Evolutionary conservation across 2,888 invertebrate species (phyloP), one percentile per base, ranked within the genome.

Genomic region (Netelia melanura): DNA sequence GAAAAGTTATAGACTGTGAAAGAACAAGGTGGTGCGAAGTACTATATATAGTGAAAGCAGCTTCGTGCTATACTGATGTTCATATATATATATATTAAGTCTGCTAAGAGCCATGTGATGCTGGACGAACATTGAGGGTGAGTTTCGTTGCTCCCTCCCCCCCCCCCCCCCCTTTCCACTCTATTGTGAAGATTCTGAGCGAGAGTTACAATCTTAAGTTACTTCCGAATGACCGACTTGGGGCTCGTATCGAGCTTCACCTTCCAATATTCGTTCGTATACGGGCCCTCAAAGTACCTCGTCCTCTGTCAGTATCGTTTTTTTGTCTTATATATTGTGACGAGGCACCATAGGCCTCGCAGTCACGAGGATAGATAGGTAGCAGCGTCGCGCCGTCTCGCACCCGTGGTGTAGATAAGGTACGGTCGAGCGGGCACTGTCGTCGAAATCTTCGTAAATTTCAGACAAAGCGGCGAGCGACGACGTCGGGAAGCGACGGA

Each of bases 151-250:
- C 52, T 52, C 30, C 48, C 23, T 25, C n/a, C 25, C 68, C 30
- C 52, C 64, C 64, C 30, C 38, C 38, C 25, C 52, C 38, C 14
- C 48, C 21, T 52, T 70, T 14, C 38, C 52, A 6, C 30, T 54
- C 48, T 62, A 43, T 64, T 76, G 70, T 52, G 75, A 67, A 30
- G 71, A 72, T 83, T 56, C 58, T 30, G 76, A 38, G 56, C 68
- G 78, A 86, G 86, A 85, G 87, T 86, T 88, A 85, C 87, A 87
- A 91, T 90, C 91, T 90, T 87, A 88, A 89, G 88, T 89, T 88
- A 89, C 87, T 91, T 89, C 86, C 87, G 88, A 88, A 90, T 88
- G 88, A 88, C 87, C 89, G 86, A 83, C 88, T 84, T 86, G 91
- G 91, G 91, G 87, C 86, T 88, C 87, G 86, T 88, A 89, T 80